Percentiles rank a stretch among this genome's conserved stretches.
These are phyloP conservation scores for Mirounga angustirostris DNA, from an alignment of 2,113 vertebrate genomes.

Conservation along the genomic window DNA sequence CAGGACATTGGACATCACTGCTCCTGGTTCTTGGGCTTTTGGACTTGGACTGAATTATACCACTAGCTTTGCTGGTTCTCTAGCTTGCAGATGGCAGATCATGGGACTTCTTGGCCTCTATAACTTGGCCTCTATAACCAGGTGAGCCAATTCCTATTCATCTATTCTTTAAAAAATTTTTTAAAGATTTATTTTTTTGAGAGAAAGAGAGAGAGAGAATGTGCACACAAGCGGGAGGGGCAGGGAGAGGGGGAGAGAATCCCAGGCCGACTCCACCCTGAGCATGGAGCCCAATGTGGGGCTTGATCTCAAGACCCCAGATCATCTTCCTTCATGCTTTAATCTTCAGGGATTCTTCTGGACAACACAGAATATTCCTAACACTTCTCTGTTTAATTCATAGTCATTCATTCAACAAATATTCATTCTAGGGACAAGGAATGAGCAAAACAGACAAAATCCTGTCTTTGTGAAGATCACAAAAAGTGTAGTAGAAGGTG, in stretches of 20 bases:
- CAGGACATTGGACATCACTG: not conserved
- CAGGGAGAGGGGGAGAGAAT: not conserved
- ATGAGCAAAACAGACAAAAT: constrained; percentile 11
- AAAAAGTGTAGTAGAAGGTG: not conserved
- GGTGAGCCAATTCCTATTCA: not conserved
- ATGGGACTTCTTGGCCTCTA: not conserved
- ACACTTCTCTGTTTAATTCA: constrained; percentile 36
- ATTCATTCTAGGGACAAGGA: not conserved
- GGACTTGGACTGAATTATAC: not conserved
- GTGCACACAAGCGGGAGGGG: not conserved
- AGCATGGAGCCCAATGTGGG: not conserved
- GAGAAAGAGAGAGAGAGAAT: not conserved
- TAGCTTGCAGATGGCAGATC: not conserved
- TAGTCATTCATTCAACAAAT: not conserved
- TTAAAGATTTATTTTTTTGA: too few relatives aligned
- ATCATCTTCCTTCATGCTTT: not conserved
- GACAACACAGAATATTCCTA: not conserved
- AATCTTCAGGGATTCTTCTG: constrained; percentile 40
- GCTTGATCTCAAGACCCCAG: not conserved
- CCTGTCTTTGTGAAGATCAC: not conserved
- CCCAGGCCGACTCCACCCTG: not conserved
- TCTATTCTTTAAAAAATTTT: not conserved
- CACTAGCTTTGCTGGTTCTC: not conserved
- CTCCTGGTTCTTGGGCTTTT: not conserved
- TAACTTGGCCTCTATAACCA: not conserved